A percentile compares a stretch with the other conserved stretches of the same genome.
phyloP scores from a whole-genome alignment of 2,113 vertebrate genomes.

The Gopherus flavomarginatus region DNA sequence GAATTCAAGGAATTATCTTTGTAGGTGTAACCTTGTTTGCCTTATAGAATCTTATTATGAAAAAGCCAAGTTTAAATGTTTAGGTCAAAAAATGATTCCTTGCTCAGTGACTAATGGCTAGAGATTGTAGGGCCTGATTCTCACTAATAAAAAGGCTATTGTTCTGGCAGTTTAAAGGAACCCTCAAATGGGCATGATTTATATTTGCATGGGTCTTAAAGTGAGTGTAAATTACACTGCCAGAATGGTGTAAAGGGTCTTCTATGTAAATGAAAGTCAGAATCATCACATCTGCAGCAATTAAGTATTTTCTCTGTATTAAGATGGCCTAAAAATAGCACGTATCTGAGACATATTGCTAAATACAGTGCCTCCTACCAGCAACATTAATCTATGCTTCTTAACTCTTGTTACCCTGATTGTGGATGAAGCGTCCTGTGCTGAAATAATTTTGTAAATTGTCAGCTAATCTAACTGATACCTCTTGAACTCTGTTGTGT shows the following conservation, averaged over 20 bases:
- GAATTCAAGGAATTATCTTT: not conserved
- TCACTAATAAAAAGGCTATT: fast-evolving
- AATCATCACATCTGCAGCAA: not conserved
- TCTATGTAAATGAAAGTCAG: not conserved
- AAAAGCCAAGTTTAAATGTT: not conserved
- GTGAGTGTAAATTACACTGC: not conserved
- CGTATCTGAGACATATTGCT: not conserved
- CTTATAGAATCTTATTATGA: not conserved
- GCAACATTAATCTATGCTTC: not conserved
- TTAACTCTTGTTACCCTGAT: not conserved
- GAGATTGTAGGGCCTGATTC: not conserved
- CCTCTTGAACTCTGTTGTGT: not conserved
- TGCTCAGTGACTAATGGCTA: not conserved
- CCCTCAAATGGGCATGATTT: not conserved
- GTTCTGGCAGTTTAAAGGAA: not conserved
- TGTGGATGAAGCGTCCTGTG: not conserved
- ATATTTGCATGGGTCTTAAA: not conserved
- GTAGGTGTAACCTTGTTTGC: not conserved
- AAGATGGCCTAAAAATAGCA: not conserved
- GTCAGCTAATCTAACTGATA: not conserved
- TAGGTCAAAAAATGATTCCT: not conserved
- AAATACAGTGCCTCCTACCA: not conserved
- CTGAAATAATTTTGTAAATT: not conserved
- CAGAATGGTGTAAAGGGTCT: not conserved
- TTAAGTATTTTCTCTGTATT: not conserved